These are phyloP conservation scores for Jordanella pulchra DNA, from an alignment of 2,797 vertebrate species.

Conservation along the genomic window DNA sequence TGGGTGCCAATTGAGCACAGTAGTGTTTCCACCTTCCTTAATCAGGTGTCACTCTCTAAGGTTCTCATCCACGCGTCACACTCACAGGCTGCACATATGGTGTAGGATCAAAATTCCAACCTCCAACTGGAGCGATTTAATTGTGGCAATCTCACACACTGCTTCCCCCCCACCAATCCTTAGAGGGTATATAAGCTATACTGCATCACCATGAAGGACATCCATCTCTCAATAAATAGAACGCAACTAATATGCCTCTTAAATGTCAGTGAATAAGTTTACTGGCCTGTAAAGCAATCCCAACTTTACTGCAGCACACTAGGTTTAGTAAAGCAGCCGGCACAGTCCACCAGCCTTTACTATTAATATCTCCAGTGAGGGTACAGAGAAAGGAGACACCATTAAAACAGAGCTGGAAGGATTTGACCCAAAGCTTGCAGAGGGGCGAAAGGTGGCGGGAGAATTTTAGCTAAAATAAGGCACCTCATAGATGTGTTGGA, in stretches of 20 bases:
- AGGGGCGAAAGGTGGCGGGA: slow-evolving; percentile 18
- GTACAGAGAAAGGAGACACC: slow-evolving; percentile 32
- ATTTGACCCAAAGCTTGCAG: slow-evolving; percentile 50
- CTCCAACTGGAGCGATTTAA: not conserved
- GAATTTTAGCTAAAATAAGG: slow-evolving; percentile 18
- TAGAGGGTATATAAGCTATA: slow-evolving; percentile 18
- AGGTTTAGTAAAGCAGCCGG: slow-evolving; percentile 17
- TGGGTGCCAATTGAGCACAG: slow-evolving; percentile 30
- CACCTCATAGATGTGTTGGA: slow-evolving; percentile 16
- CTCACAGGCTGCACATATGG: slow-evolving; percentile 5
- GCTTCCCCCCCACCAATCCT: not conserved
- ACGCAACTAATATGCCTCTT: slow-evolving; percentile 38
- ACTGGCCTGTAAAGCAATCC: slow-evolving; percentile 41
- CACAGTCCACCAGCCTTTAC: slow-evolving; percentile 31
- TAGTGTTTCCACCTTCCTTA: slow-evolving; percentile 45
- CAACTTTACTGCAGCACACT: slow-evolving; percentile 26
- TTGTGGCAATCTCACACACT: slow-evolving; percentile 4
- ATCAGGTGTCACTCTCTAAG: slow-evolving; percentile 47
- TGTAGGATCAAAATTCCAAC: not conserved
- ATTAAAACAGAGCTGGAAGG: slow-evolving; percentile 50
- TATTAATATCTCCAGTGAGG: slow-evolving; percentile 45
- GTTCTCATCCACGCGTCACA: slow-evolving; percentile 4
- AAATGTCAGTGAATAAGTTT: slow-evolving; percentile 49
- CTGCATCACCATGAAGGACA: slow-evolving; percentile 9
- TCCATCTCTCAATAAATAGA: slow-evolving; percentile 43